A percentile compares a stretch with the other conserved stretches of the same genome.
Evolutionary conservation across 2,113 vertebrate species (phyloP).

Genomic region (Columba livia): DNA sequence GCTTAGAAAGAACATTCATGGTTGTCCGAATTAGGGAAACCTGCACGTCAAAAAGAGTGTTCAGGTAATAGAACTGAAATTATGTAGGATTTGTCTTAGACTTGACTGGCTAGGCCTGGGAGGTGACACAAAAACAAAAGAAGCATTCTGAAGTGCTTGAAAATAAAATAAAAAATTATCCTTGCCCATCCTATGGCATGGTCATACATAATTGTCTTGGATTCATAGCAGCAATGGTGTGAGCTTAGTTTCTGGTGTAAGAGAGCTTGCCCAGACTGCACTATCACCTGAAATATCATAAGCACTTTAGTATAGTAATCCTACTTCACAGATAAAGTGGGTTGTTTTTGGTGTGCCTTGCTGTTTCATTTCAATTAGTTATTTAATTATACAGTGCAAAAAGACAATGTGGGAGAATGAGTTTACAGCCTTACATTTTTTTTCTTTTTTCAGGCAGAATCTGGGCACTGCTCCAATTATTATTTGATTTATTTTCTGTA

Average conservation of each 20-base stretch:
- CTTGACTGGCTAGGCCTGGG: background rate
- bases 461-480: conserved; percentile 35
- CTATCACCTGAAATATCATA: background rate
- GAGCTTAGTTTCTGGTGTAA: background rate
- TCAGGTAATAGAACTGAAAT: background rate
- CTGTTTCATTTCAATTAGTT: background rate
- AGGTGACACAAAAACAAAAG: background rate
- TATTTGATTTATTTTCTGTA: conserved; percentile 47
- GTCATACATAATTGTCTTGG: background rate
- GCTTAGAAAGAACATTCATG: background rate
- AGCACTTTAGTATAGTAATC: background rate
- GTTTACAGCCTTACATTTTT: background rate
- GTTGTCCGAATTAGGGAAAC: background rate
- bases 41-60: background rate
- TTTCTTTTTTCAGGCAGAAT: background rate
- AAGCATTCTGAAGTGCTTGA: background rate
- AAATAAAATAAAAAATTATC: background rate
- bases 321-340: background rate
- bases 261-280: background rate
- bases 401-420: background rate
- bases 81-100: background rate
- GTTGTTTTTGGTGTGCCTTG: background rate
- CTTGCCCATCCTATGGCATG: background rate
- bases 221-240: background rate
- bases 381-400: background rate